phyloP scores from a whole-genome alignment of 2,888 invertebrate genomes.

The Himalopsyche kuldschensis region DNA sequence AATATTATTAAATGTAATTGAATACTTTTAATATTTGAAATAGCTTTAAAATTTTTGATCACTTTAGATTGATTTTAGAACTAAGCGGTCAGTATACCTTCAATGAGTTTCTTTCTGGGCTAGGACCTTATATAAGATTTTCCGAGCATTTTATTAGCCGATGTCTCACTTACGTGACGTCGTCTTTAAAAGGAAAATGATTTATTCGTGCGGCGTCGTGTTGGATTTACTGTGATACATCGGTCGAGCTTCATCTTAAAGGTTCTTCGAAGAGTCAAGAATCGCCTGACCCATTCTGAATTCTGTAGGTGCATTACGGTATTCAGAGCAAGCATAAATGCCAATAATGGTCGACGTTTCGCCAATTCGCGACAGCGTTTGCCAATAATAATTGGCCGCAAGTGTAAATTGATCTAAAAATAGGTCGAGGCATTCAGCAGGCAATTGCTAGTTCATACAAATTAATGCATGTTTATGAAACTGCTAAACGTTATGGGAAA shows the following conservation, averaged over 20 bases:
- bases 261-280: not conserved
- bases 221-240: not conserved
- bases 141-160: not conserved
- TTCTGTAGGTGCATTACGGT: not conserved
- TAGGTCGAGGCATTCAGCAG: no score
- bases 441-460: no score
- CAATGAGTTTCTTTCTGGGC: not conserved
- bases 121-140: not conserved
- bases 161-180: not conserved
- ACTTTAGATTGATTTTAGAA: no score
- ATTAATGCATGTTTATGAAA: no score
- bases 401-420: no score
- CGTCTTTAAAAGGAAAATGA: not conserved
- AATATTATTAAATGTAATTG: no score
- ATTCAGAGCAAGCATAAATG: not conserved
- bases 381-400: no score
- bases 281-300: not conserved
- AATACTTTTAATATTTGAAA: no score
- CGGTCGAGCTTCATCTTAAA: not conserved
- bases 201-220: not conserved
- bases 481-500: no score
- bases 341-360: not conserved
- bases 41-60: no score
- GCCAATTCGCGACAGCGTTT: no score
- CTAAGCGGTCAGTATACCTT: not conserved